Conservation (phyloP, 2,888 invertebrate species). For the Cantharis rufa region DNA sequence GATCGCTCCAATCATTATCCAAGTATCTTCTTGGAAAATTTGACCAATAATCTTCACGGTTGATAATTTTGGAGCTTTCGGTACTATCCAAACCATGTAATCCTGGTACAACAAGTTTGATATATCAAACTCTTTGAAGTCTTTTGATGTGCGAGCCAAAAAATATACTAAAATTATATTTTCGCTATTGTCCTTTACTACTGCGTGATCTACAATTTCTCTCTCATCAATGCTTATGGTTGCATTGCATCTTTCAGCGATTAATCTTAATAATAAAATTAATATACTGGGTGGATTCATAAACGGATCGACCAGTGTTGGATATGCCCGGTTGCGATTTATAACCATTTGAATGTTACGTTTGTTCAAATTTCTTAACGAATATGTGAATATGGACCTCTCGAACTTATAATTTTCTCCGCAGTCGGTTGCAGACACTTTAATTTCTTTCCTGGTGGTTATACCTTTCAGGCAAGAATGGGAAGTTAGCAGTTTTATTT, state of each 20-base stretch:
- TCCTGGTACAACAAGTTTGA: neutral
- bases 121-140: neutral
- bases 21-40: neutral
- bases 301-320: neutral
- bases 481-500: neutral
- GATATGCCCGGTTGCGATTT: neutral
- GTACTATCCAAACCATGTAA: conserved; percentile 2
- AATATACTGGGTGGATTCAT: neutral
- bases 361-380: neutral
- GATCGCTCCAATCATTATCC: neutral
- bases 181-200: neutral
- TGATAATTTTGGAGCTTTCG: neutral
- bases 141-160: neutral
- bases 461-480: neutral
- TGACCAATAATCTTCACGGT: neutral
- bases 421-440: neutral
- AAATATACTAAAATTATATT: neutral
- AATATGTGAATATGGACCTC: neutral
- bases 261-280: neutral
- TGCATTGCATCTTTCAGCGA: neutral
- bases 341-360: neutral
- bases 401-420: neutral
- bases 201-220: neutral
- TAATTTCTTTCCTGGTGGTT: neutral
- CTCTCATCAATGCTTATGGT: neutral